Evolutionary conservation across 2,888 invertebrate genomes (phyloP), one percentile per base, ranked within the genome.

Genomic region (Villa cingulata): DNA sequence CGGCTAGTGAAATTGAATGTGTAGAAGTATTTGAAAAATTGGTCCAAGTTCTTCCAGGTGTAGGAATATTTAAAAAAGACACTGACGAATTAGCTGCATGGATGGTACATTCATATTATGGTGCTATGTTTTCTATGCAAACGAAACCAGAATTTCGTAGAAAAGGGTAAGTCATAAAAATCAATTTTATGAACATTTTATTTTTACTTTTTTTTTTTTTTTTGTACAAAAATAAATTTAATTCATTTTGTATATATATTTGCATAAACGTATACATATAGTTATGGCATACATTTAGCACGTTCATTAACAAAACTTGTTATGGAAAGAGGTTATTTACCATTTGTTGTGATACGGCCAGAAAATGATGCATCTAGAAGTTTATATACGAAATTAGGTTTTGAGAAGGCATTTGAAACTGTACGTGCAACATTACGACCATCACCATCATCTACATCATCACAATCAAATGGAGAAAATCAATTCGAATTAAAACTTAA

Each of bases 41-140:
- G 51, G 83, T 87, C 52, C 76, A 77, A 49, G 79, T 78, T 60
- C 73, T 88, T 55, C 86, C 87, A 12, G 87, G 86, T 17, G 83
- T 83, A 64, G 88, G 87, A 36, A 80, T 88, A 53, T 87, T 87
- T 68, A 80, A 76, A 60, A 56, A 64, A 58, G 63, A 66, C 55
- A 75, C 75, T 47, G 84, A 83, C 43, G 78, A 81, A 58, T 71
- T 88, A 54, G 87, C 86, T 34, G 88, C 88, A 23, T 88, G 88
- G 88, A 88, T 88, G 88, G 84, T 88, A 42, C 88, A 88, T 66
- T 86, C 86, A 18, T 88, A 88, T 70, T 88, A 88, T 68, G 88
- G 88, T 20, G 88, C 88, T 52, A 88, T 88, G 88, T 88, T 88
- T 72, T 87, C 87, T 44, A 88, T 88, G 88, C 87, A 88, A 70